Evolutionary conservation across 2,113 vertebrate species (phyloP).

Genomic region (Ageneiosus marmoratus): DNA sequence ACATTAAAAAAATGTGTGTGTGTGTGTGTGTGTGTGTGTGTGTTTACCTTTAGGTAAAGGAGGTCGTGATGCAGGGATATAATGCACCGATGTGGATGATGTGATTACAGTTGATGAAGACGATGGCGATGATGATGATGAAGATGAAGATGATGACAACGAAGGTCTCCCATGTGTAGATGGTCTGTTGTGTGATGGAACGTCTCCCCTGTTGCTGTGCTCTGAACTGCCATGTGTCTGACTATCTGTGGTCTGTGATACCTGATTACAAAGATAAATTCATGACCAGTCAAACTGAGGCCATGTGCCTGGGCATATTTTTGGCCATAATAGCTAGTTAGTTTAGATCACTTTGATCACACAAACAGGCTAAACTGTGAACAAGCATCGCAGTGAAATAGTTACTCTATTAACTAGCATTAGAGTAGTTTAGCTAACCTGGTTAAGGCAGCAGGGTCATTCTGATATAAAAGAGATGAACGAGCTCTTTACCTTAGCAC

Average conservation of each 20-base stretch:
- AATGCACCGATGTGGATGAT: constrained; percentile 53
- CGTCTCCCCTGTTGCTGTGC: constrained; percentile 9
- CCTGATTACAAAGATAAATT: constrained; percentile 2
- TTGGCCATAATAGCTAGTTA: not conserved
- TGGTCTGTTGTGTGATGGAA: constrained; percentile 17
- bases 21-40: not conserved
- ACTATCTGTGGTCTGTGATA: not conserved
- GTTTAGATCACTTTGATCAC: not conserved
- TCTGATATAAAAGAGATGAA: not conserved
- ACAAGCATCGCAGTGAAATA: not conserved
- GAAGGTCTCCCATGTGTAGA: constrained; percentile 35
- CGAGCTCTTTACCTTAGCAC: too few relatives aligned
- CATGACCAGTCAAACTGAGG: not conserved
- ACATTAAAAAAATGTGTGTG: too few relatives aligned
- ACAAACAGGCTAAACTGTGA: not conserved
- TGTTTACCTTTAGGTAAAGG: constrained; percentile 71
- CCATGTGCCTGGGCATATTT: not conserved
- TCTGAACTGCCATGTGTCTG: not conserved
- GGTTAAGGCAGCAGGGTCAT: not conserved
- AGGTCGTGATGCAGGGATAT: constrained; percentile 55
- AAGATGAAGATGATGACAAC: too few relatives aligned
- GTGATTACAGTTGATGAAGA: constrained; percentile 54
- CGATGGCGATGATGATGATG: constrained; percentile 54
- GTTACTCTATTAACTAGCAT: not conserved
- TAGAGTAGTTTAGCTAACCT: not conserved